A percentile compares a stretch with the other conserved stretches of the same genome.
Conservation (phyloP, 2,888 invertebrate genomes). For the Pyrochroa serraticornis region DNA sequence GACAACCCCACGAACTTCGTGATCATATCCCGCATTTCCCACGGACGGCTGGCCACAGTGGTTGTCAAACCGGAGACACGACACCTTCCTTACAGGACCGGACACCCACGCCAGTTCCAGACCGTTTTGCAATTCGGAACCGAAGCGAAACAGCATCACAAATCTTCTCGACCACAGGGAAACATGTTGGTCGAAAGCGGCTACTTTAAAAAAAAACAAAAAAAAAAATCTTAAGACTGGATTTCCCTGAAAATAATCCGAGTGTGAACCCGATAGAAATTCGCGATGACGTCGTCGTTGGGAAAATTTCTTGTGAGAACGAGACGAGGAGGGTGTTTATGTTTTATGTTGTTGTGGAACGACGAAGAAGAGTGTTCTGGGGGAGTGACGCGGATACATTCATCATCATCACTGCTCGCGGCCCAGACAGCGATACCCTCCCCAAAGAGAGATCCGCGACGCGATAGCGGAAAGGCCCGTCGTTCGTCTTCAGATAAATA, state of each 20-base stretch:
- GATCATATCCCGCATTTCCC: conserved; percentile 8
- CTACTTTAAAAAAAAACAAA: not conserved
- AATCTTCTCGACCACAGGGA: not conserved
- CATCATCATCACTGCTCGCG: conserved; percentile 52
- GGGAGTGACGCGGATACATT: conserved; percentile 49
- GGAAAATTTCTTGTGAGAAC: conserved; percentile 22
- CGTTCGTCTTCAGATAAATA: conserved; percentile 42
- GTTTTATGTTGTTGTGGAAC: conserved; percentile 21
- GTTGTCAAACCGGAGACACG: conserved; percentile 6
- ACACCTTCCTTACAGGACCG: not conserved
- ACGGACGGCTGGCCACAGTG: conserved; percentile 7
- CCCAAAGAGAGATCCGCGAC: conserved; percentile 40
- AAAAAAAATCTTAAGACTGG: not conserved
- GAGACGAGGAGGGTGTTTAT: not conserved
- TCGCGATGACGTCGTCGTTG: conserved; percentile 11
- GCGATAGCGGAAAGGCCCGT: conserved; percentile 46
- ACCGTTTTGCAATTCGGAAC: conserved; percentile 34
- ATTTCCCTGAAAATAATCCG: conserved; percentile 28
- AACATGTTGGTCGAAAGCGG: no score
- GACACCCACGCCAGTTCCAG: conserved; percentile 33
- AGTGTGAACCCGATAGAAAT: conserved; percentile 33
- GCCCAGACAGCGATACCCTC: conserved; percentile 42
- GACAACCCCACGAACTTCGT: conserved; percentile 4
- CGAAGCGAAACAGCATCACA: conserved; percentile 30
- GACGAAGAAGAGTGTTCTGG: conserved; percentile 29